Percentiles rank a stretch among this genome's conserved stretches.
These are phyloP conservation scores for Rhyacophila evoluta DNA, from an alignment of 2,888 invertebrate genomes.

Conservation along the genomic window DNA sequence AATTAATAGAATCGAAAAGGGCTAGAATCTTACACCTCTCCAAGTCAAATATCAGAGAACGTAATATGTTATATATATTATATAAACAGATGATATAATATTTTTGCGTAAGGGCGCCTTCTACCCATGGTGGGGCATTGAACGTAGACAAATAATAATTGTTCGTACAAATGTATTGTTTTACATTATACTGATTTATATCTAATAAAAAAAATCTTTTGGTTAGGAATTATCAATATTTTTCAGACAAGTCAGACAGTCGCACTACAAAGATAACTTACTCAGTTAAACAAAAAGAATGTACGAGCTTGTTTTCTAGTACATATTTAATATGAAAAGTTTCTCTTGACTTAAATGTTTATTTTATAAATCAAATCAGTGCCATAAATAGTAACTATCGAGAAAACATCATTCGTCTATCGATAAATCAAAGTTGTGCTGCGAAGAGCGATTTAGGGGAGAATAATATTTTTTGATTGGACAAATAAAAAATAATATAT, in stretches of 20 bases:
- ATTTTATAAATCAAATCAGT: conserved; percentile 40
- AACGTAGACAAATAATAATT: no score
- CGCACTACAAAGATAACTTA: no score
- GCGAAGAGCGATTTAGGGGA: conserved; percentile 37
- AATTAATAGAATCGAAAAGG: no score
- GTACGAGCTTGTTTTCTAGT: no score
- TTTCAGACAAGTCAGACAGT: no score
- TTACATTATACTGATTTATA: background rate
- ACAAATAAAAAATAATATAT: conserved; percentile 68
- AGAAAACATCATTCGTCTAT: conserved; percentile 46
- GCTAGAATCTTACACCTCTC: no score
- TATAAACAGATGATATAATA: no score
- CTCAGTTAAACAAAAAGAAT: no score
- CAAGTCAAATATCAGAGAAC: no score
- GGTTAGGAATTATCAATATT: background rate
- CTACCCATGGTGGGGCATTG: no score
- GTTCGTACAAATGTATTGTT: background rate
- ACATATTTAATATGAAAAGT: conserved; percentile 44
- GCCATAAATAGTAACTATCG: conserved; percentile 50
- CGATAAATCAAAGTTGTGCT: conserved; percentile 51
- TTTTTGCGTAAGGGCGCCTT: no score
- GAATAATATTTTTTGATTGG: conserved; percentile 68
- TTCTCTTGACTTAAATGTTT: conserved; percentile 41
- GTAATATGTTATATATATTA: no score
- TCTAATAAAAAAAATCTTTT: background rate